These are phyloP conservation scores for Parazoanthus swiftii DNA, from an alignment of 92 coral and sea anemone species.

Conservation along the genomic window DNA sequence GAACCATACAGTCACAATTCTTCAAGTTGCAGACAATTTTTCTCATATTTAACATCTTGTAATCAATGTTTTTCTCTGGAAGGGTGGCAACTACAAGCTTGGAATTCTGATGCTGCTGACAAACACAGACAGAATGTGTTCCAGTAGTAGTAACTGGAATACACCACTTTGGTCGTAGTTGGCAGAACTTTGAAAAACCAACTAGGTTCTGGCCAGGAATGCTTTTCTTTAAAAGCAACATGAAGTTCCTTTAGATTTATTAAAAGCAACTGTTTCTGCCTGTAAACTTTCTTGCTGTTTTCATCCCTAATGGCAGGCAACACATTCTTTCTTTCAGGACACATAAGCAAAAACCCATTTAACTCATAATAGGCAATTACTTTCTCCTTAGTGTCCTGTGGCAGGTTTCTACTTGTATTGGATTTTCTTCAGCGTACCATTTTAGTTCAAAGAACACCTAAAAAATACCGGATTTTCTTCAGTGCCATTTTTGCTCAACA, in stretches of 20 bases:
- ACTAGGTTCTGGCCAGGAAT: background rate
- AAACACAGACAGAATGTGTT: slow-evolving; percentile 7
- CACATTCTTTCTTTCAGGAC: slow-evolving; percentile 19
- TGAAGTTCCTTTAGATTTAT: background rate
- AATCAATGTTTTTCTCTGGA: too few relatives aligned
- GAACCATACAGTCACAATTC: too few relatives aligned
- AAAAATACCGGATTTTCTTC: too few relatives aligned
- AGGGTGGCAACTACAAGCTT: too few relatives aligned
- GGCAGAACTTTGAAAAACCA: slow-evolving; percentile 36
- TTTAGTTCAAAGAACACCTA: too few relatives aligned
- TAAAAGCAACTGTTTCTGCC: slow-evolving; percentile 23
- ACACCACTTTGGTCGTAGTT: background rate
- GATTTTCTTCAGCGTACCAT: background rate
- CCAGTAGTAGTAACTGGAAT: background rate
- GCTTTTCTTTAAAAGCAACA: background rate
- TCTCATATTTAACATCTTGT: too few relatives aligned
- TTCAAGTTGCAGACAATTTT: too few relatives aligned
- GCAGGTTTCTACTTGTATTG: background rate
- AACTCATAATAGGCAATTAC: background rate
- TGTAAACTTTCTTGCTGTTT: background rate
- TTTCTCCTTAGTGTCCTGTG: background rate
- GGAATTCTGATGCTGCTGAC: too few relatives aligned
- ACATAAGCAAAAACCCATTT: background rate
- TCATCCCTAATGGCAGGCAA: background rate
- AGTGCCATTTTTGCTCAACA: too few relatives aligned